These are phyloP conservation scores for Aculops lycopersici DNA, from an alignment of 1,140 invertebrate species.

Conservation along the genomic window DNA sequence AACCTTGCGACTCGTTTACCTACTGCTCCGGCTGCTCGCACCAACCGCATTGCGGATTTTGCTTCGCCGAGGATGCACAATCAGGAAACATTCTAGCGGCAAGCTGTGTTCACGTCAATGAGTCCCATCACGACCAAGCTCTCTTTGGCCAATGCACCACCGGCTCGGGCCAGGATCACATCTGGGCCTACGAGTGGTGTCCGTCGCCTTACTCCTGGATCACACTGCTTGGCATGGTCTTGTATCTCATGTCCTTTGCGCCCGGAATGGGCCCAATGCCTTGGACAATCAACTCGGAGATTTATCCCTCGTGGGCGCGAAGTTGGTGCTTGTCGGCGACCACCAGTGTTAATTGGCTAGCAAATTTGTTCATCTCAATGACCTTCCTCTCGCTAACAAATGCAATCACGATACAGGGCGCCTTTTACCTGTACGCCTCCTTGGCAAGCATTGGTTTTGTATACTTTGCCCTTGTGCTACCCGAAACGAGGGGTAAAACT, in stretches of 20 bases:
- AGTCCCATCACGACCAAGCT: too few species aligned
- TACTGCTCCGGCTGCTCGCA: background rate
- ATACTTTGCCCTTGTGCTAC: conserved; percentile 19
- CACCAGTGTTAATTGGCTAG: conserved; percentile 24
- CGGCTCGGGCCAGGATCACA: background rate
- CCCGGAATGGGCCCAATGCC: conserved; percentile 27
- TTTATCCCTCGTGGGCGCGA: conserved; percentile 26
- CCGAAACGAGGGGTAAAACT: conserved; percentile 22
- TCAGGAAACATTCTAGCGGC: background rate
- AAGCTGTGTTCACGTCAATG: background rate
- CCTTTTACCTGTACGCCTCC: conserved; percentile 15
- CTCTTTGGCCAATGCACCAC: too few species aligned
- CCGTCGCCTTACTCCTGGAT: conserved; percentile 21
- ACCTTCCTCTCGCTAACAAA: conserved; percentile 22
- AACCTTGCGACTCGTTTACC: background rate
- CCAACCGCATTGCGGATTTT: background rate
- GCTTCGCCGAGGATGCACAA: background rate
- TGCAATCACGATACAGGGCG: conserved; percentile 19
- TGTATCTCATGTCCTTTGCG: conserved; percentile 22
- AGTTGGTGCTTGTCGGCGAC: conserved; percentile 21
- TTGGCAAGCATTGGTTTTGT: conserved; percentile 20
- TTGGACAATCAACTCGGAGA: conserved; percentile 29
- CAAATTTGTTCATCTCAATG: conserved; percentile 24
- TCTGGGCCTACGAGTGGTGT: conserved; percentile 20
- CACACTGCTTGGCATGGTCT: conserved; percentile 19